Conservation (phyloP, 1,140 invertebrate species). For the Drosophila chauvacae region DNA sequence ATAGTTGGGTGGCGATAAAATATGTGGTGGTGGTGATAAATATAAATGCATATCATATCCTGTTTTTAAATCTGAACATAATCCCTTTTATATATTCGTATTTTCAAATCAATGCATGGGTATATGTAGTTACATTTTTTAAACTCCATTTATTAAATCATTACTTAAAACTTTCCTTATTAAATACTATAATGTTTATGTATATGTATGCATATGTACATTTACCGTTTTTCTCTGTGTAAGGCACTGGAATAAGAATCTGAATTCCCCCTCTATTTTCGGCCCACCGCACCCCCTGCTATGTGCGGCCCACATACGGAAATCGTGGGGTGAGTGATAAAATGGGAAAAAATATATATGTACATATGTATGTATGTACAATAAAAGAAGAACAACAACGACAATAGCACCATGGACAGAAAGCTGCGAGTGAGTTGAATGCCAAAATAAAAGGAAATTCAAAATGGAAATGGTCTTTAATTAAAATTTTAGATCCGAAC, state of each 20-base stretch:
- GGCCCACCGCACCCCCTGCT: slow-evolving; percentile 27
- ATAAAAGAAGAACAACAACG: slow-evolving; percentile 18
- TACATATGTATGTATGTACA: background rate
- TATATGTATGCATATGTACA: background rate
- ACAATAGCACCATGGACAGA: slow-evolving; percentile 4
- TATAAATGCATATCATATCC: background rate
- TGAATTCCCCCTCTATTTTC: slow-evolving; percentile 25
- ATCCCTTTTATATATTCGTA: background rate
- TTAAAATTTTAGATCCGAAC: background rate
- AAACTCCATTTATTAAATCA: too few species aligned
- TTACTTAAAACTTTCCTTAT: too few species aligned
- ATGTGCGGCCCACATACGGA: slow-evolving; percentile 41
- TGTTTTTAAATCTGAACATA: background rate
- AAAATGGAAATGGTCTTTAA: background rate
- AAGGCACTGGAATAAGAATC: slow-evolving; percentile 41
- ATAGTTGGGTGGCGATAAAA: background rate
- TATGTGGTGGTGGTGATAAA: too few species aligned
- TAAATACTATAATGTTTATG: too few species aligned
- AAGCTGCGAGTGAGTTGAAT: slow-evolving; percentile 5
- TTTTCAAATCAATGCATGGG: too few species aligned
- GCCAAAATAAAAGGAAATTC: background rate
- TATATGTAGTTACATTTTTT: too few species aligned
- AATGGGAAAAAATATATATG: slow-evolving; percentile 25
- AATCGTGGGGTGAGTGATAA: slow-evolving; percentile 55
- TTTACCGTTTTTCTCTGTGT: slow-evolving; percentile 10